Evolutionary conservation across 2,888 invertebrate species (phyloP).

Genomic region (Amphiduros pacificus): DNA sequence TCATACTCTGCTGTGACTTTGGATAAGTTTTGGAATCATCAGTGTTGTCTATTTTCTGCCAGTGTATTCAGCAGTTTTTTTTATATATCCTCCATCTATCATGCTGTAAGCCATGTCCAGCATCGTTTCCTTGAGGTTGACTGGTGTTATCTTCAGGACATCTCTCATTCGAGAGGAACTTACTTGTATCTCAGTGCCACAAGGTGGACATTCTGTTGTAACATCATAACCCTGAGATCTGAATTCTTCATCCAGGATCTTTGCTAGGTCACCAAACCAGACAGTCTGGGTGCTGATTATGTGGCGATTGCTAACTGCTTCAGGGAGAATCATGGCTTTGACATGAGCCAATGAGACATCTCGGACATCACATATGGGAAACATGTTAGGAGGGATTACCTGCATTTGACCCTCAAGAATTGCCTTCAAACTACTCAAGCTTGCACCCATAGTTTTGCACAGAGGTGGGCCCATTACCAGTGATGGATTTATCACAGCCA

Average conservation of each 20-base stretch:
- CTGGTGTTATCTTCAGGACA: conserved; percentile 60
- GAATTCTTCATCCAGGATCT: conserved; percentile 54
- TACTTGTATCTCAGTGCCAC: conserved; percentile 57
- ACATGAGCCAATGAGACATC: conserved; percentile 59
- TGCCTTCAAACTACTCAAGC: neutral
- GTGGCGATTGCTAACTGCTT: conserved; percentile 50
- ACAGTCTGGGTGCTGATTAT: conserved; percentile 56
- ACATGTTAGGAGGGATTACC: too few relatives aligned
- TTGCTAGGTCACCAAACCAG: conserved; percentile 63
- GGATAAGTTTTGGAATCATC: too few relatives aligned
- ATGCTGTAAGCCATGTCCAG: conserved; percentile 63
- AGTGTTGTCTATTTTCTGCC: too few relatives aligned
- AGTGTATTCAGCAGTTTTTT: conserved; percentile 52
- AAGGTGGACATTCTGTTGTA: conserved; percentile 58
- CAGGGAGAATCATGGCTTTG: conserved; percentile 21
- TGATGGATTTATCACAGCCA: conserved; percentile 63
- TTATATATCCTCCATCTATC: conserved; percentile 62
- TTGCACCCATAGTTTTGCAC: neutral
- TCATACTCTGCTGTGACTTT: too few relatives aligned
- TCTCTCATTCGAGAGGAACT: conserved; percentile 59
- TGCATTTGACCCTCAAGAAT: too few relatives aligned
- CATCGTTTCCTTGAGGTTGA: too few relatives aligned
- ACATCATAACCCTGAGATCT: conserved; percentile 56
- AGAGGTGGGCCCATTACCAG: conserved; percentile 62
- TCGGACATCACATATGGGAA: conserved; percentile 64